A percentile compares a stretch with the other conserved stretches of the same genome.
phyloP scores from a whole-genome alignment of 2,888 invertebrate species.

The Polymixis lichenea region DNA sequence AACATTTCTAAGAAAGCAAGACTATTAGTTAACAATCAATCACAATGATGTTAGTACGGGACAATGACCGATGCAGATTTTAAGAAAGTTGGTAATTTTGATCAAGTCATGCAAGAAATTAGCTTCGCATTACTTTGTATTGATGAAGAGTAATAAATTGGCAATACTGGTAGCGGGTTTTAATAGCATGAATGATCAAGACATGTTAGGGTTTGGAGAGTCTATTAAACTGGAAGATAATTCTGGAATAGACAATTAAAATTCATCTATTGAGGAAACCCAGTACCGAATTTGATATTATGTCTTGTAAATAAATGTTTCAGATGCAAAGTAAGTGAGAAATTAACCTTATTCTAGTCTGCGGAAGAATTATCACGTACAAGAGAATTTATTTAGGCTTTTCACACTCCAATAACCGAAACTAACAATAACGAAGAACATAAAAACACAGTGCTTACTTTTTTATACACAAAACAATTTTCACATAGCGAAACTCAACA shows the following conservation, averaged over 20 bases:
- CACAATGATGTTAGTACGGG: background rate
- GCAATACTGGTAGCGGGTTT: background rate
- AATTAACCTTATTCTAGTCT: conserved; percentile 16
- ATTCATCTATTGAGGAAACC: background rate
- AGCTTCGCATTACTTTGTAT: conserved; percentile 16
- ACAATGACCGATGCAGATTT: conserved; percentile 14
- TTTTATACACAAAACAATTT: conserved; percentile 42
- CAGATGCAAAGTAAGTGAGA: background rate
- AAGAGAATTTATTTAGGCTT: background rate
- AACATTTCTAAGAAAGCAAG: background rate
- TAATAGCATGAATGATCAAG: background rate
- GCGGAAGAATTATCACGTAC: background rate
- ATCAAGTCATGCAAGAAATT: conserved; percentile 52
- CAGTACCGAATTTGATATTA: background rate
- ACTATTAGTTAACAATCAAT: background rate
- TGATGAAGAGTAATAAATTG: conserved; percentile 12
- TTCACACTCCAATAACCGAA: conserved; percentile 39
- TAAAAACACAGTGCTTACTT: conserved; percentile 58
- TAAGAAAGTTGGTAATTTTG: conserved; percentile 39
- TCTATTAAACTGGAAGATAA: background rate
- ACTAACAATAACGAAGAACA: conserved; percentile 3
- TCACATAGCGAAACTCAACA: conserved; percentile 59
- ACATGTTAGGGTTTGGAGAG: no score
- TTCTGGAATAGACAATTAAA: background rate
- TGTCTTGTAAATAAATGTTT: background rate